Evolutionary conservation across 2,797 vertebrate genomes (phyloP).

Genomic region (Tympanoctomys barrerae): DNA sequence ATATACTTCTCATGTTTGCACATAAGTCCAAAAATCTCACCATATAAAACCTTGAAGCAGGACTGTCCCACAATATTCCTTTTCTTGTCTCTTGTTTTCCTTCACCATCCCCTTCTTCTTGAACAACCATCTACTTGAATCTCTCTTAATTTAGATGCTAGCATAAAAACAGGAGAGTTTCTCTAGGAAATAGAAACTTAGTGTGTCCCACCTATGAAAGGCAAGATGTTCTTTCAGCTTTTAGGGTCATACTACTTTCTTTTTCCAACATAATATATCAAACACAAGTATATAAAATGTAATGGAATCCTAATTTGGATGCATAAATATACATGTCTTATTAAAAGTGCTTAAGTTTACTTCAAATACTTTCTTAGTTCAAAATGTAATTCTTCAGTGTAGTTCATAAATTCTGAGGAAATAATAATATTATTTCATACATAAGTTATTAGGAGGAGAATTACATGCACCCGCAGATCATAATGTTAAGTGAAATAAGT

Average conservation of each 20-base stretch:
- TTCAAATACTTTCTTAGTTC: not conserved
- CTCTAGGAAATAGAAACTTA: not conserved
- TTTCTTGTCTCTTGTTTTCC: no score
- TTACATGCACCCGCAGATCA: not conserved
- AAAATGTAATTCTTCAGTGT: not conserved
- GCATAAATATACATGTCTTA: not conserved
- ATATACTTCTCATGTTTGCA: no score
- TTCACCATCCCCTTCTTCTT: no score
- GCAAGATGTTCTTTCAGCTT: not conserved
- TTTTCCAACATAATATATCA: not conserved
- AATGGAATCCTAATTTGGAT: not conserved
- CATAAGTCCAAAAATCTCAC: no score
- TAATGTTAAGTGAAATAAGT: not conserved
- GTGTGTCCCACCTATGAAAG: not conserved
- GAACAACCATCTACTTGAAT: no score
- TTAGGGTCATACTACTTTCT: not conserved
- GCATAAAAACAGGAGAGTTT: not conserved
- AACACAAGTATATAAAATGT: not conserved
- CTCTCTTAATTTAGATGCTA: not conserved
- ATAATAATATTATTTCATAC: not conserved
- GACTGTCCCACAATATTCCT: no score
- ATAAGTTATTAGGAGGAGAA: not conserved
- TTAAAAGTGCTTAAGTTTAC: not conserved
- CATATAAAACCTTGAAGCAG: no score
- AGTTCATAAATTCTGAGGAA: slow-evolving; percentile 7